Base-by-base conservation (phyloP, 2,113 vertebrate genomes). In the Strix aluco region DNA sequence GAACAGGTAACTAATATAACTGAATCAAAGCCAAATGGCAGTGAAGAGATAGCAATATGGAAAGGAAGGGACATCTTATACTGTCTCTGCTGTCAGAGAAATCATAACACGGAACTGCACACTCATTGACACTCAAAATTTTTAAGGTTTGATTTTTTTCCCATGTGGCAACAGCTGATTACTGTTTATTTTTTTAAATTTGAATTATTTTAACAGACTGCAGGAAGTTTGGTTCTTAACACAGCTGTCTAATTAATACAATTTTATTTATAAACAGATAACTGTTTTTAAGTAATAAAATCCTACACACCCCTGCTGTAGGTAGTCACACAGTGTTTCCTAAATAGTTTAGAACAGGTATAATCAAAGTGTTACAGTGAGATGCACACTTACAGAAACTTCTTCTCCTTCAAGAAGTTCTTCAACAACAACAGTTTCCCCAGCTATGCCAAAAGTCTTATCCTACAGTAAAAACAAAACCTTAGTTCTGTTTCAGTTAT, bases 341-440 rank as follows among this genome's bases (percentile, higher is more conserved):
- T 62, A 87, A 81, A 61, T 22, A 40, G 15, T 61, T 85, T 7
- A 42, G 11, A 71, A 54, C 6, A 86, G 36, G 27, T 49, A 36
- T 63, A 85, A 73, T 27, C 19, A 42, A 77, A 92, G 70, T 11
- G 11, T 67, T 86, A 54, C 17, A 88, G 30, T 19, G 38, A 95
- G 47, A 79, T 54, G 55, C 54, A 70, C 86, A 99, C 99, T 96
- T 98, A 99, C 99, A 86, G 99, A 99, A 70, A 99, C 98, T 92
- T 99, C 99, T 97, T 99, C 99, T 93, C 99, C 99, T 88, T 99
- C 99, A 29, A 99, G 98, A 34, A 99, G 98, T 93, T 99, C 99
- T 94, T 99, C 99, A 59, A 99, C 98, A 90, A 99, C 99, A 87
- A 99, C 96, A 0, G 99, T 99, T 90, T 99, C 99, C 42, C 99